phyloP scores from a whole-genome alignment of 1,140 invertebrate genomes.

The Ctenoplectra terminalis region DNA sequence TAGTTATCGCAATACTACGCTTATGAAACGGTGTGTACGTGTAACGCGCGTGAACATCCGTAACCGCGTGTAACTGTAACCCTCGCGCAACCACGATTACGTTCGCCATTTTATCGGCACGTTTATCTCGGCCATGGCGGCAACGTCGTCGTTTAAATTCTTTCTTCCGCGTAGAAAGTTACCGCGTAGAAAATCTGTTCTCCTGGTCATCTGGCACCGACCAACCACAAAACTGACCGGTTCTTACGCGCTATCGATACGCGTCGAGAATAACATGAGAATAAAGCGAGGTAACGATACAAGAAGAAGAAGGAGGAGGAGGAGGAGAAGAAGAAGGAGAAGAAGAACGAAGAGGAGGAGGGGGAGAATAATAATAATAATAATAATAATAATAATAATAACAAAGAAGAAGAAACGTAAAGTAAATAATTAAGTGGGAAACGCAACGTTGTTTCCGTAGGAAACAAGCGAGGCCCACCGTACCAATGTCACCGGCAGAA shows the following conservation, averaged over 20 bases:
- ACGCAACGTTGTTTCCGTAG: constrained; percentile 54
- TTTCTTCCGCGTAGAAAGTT: constrained; percentile 43
- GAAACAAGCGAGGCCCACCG: constrained; percentile 57
- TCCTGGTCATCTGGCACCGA: background rate
- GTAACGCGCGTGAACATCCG: background rate
- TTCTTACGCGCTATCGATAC: too few relatives aligned
- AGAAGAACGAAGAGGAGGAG: too few relatives aligned
- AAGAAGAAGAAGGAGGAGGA: background rate
- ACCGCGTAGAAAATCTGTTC: background rate
- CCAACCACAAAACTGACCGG: too few relatives aligned
- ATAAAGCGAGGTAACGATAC: too few relatives aligned
- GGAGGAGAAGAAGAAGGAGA: background rate
- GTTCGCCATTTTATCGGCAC: constrained; percentile 15
- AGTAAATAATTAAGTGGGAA: background rate
- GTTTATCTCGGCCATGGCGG: background rate
- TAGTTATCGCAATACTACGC: too few relatives aligned
- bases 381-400: too few relatives aligned
- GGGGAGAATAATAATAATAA: too few relatives aligned
- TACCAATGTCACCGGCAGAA: constrained; percentile 73
- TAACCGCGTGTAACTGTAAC: constrained; percentile 21
- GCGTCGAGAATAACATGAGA: too few relatives aligned
- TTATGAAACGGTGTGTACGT: background rate
- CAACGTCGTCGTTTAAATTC: background rate
- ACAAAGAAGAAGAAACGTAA: too few relatives aligned
- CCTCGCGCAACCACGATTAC: constrained; percentile 20